Evolutionary conservation across 2,797 vertebrate species (phyloP).

Genomic region (Phoxinus dragarum): DNA sequence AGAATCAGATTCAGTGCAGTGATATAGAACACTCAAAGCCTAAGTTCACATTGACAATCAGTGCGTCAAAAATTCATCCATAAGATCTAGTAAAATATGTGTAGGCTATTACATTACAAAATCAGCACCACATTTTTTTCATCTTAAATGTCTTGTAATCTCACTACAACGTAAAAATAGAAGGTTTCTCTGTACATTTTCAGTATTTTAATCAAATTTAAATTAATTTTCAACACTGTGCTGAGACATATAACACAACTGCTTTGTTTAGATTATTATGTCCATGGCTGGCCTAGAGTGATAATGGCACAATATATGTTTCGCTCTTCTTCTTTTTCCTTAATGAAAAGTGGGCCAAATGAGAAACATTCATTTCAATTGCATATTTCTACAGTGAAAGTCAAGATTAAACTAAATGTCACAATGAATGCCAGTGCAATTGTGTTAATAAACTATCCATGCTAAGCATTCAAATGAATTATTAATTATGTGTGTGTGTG

Average conservation of each 20-base stretch:
- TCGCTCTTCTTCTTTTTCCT: neutral
- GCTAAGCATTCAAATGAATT: too few species aligned
- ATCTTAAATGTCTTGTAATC: neutral
- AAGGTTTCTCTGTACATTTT: neutral
- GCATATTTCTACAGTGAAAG: conserved; percentile 34
- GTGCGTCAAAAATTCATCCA: neutral
- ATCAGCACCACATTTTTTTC: neutral
- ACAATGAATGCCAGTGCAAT: conserved; percentile 72
- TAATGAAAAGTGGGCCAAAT: conserved; percentile 1
- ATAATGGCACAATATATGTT: neutral
- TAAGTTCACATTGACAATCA: conserved; percentile 3
- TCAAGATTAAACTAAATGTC: conserved; percentile 73
- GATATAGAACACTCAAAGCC: conserved; percentile 23
- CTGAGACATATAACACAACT: neutral
- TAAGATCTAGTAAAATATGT: neutral
- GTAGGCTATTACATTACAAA: neutral
- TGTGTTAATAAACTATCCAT: conserved; percentile 41
- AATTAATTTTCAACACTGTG: neutral
- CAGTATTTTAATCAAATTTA: neutral
- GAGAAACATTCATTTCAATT: conserved; percentile 17
- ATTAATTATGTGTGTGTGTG: too few species aligned
- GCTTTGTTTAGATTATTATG: neutral
- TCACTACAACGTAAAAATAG: neutral
- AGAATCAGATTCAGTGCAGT: conserved; percentile 25
- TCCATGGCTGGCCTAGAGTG: neutral